phyloP scores from a whole-genome alignment of 2,113 vertebrate genomes.

The Phainopepla nitens region DNA sequence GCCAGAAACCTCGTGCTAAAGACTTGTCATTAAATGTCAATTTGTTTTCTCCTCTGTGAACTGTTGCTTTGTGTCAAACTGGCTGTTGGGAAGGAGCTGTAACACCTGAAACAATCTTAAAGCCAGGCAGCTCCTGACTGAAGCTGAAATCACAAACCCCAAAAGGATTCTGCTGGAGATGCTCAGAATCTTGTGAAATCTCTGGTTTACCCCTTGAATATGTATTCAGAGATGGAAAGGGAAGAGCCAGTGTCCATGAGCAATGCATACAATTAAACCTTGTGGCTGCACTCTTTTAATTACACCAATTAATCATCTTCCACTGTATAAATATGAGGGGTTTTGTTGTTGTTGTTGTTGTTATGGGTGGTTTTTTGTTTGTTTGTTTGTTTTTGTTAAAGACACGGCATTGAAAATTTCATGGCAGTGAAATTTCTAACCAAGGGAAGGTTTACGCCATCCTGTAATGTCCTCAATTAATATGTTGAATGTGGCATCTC shows the following conservation, averaged over 20 bases:
- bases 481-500: background rate
- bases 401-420: background rate
- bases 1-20: background rate
- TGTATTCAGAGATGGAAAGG: background rate
- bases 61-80: background rate
- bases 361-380: too few species aligned
- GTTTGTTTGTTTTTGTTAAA: background rate
- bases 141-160: background rate
- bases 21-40: slow-evolving; percentile 28
- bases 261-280: background rate
- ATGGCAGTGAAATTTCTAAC: background rate
- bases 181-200: background rate
- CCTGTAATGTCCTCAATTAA: background rate
- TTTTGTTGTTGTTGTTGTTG: too few species aligned
- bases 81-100: background rate
- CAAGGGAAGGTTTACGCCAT: background rate
- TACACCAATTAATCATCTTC: background rate
- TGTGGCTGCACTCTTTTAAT: background rate
- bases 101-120: background rate
- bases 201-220: background rate
- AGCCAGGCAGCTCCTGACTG: background rate
- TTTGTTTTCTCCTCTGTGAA: background rate
- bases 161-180: background rate
- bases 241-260: background rate
- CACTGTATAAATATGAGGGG: background rate